Percentiles rank a stretch among this genome's conserved stretches.
Conservation (phyloP, 2,797 vertebrate genomes). For the Gadopsis bispinosus region DNA sequence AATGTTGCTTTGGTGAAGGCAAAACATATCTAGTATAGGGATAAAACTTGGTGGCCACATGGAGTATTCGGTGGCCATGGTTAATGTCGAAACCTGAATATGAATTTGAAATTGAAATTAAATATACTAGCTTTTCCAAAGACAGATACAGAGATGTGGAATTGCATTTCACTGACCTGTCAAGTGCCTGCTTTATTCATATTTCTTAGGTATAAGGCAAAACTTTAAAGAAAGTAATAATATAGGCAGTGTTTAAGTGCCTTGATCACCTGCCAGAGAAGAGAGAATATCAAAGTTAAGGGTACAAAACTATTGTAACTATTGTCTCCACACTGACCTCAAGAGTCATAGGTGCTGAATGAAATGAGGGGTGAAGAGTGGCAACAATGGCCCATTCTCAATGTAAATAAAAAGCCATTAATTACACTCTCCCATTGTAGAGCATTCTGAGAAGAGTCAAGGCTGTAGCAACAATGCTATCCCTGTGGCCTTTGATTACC, state of each 20-base stretch:
- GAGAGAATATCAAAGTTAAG: slow-evolving; percentile 1
- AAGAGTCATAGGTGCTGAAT: slow-evolving; percentile 38
- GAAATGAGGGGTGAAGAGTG: slow-evolving; percentile 25
- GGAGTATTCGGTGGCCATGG: too few species aligned
- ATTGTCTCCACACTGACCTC: slow-evolving; percentile 8
- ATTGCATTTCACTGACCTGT: background rate
- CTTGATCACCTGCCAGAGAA: background rate
- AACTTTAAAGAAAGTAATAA: background rate
- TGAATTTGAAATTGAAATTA: too few species aligned
- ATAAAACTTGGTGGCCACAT: too few species aligned
- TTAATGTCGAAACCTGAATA: too few species aligned
- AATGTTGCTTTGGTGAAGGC: too few species aligned
- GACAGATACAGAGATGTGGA: background rate
- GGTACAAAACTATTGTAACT: slow-evolving; percentile 21
- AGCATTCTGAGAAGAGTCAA: slow-evolving; percentile 56
- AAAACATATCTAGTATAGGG: too few species aligned
- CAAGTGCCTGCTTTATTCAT: background rate
- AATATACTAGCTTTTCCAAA: background rate
- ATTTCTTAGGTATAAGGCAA: background rate
- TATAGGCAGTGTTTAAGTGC: background rate
- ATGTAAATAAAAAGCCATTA: slow-evolving; percentile 1
- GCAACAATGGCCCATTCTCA: slow-evolving; percentile 43
- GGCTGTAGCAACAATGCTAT: slow-evolving; percentile 65
- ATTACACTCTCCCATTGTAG: slow-evolving; percentile 19
- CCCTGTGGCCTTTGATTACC: slow-evolving; percentile 35